Conservation (phyloP, 2,113 vertebrate genomes). For the Euleptes europaea region DNA sequence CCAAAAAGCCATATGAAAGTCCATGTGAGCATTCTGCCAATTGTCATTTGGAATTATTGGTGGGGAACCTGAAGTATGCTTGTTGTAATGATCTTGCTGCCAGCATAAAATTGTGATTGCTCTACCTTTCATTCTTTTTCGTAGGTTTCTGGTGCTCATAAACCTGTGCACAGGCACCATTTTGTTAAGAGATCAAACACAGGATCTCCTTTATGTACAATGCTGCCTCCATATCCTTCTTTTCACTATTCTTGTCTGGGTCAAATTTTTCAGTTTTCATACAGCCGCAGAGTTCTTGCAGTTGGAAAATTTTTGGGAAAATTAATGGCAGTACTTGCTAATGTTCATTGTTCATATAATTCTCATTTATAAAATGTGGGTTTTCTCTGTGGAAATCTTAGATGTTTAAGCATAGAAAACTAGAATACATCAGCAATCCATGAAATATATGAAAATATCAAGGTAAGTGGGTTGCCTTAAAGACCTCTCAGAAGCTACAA, state of each 20-base stretch:
- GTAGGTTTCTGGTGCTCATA: background rate
- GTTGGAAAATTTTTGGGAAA: background rate
- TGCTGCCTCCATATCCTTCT: background rate
- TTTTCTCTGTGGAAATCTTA: background rate
- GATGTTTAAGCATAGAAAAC: background rate
- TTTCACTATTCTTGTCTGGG: background rate
- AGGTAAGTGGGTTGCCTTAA: too few species aligned
- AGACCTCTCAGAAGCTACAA: too few species aligned
- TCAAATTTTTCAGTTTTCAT: background rate
- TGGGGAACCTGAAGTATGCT: background rate
- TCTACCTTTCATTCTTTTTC: too few species aligned
- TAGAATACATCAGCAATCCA: background rate
- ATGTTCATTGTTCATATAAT: background rate
- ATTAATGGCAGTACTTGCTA: background rate
- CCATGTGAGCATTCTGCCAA: background rate
- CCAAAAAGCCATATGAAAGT: background rate
- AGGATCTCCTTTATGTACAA: background rate
- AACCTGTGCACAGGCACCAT: background rate
- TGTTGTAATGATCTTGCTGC: background rate
- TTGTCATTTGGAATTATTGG: accelerated
- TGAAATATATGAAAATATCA: background rate
- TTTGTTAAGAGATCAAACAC: background rate
- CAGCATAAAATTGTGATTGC: background rate
- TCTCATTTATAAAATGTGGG: background rate
- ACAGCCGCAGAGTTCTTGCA: background rate